Evolutionary conservation across 1,140 invertebrate species (phyloP).

Genomic region (Trachelipus rathkii): DNA sequence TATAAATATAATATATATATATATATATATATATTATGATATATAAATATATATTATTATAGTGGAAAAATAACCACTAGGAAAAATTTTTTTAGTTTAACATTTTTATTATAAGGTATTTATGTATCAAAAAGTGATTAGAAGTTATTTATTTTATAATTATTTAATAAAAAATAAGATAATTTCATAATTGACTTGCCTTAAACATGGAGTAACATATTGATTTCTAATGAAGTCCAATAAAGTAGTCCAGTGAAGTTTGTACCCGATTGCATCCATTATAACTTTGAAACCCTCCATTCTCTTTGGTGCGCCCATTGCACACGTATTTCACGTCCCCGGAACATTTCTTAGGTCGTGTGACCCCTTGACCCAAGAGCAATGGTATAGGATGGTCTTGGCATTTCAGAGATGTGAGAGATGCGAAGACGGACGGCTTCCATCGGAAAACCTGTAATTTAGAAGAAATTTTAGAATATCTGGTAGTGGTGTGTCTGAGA

Average conservation of each 20-base stretch:
- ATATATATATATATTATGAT: too few species aligned
- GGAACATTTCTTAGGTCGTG: constrained; percentile 94
- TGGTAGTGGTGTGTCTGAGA: too few species aligned
- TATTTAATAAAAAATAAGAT: constrained; percentile 47
- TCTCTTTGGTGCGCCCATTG: constrained; percentile 90
- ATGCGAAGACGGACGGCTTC: constrained; percentile 70
- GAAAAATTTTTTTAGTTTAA: too few species aligned
- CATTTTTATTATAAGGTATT: too few species aligned
- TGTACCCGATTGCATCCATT: constrained; percentile 81
- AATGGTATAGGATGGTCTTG: constrained; percentile 91
- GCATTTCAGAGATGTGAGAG: constrained; percentile 82
- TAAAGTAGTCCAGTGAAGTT: constrained; percentile 77
- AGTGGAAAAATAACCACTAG: too few species aligned
- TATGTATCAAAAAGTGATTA: too few species aligned
- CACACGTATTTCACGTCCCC: constrained; percentile 85
- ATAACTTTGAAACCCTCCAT: constrained; percentile 93
- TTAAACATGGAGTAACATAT: constrained; percentile 97
- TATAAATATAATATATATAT: too few species aligned
- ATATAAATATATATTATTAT: too few species aligned
- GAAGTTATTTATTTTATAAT: too few species aligned
- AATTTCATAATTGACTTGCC: constrained; percentile 63
- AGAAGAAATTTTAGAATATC: too few species aligned
- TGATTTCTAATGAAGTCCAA: constrained; percentile 85
- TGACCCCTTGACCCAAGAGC: constrained; percentile 81
- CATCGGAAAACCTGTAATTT: constrained; percentile 32